Conservation (phyloP, 2,888 invertebrate genomes). For the Cosmorhoe ocellata region DNA sequence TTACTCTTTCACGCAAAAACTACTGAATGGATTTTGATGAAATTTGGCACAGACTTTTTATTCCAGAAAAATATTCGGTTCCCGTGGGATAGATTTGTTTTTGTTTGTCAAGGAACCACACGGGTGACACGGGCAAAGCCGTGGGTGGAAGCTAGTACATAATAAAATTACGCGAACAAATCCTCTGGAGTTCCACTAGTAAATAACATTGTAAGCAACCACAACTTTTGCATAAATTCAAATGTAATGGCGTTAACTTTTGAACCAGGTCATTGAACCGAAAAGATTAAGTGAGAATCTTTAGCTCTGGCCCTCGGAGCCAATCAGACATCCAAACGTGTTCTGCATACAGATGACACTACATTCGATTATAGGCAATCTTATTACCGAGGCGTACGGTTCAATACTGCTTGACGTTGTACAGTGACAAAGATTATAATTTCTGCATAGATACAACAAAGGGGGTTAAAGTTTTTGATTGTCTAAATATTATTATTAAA, state of each 20-base stretch:
- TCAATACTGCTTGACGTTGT: slow-evolving; percentile 22
- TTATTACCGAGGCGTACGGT: slow-evolving; percentile 24
- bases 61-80: no score
- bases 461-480: slow-evolving; percentile 12
- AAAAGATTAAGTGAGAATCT: slow-evolving; percentile 68
- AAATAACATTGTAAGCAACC: slow-evolving; percentile 3
- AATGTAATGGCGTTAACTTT: slow-evolving; percentile 56
- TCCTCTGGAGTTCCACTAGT: neutral
- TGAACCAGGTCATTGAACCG: slow-evolving; percentile 60
- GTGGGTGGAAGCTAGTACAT: no score
- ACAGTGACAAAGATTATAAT: slow-evolving; percentile 28
- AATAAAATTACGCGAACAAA: no score
- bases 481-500: slow-evolving; percentile 4
- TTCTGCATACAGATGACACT: slow-evolving; percentile 64
- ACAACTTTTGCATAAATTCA: slow-evolving; percentile 32
- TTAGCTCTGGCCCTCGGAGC: slow-evolving; percentile 55
- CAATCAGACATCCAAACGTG: slow-evolving; percentile 65
- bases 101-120: no score
- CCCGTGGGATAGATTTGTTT: no score
- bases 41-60: no score
- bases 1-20: no score
- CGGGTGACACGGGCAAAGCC: no score
- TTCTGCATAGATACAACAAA: slow-evolving; percentile 21
- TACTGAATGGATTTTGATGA: no score
- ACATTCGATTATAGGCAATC: slow-evolving; percentile 17